Evolutionary conservation across 1,140 invertebrate genomes (phyloP).

Genomic region (Acyrthosiphon pisum): DNA sequence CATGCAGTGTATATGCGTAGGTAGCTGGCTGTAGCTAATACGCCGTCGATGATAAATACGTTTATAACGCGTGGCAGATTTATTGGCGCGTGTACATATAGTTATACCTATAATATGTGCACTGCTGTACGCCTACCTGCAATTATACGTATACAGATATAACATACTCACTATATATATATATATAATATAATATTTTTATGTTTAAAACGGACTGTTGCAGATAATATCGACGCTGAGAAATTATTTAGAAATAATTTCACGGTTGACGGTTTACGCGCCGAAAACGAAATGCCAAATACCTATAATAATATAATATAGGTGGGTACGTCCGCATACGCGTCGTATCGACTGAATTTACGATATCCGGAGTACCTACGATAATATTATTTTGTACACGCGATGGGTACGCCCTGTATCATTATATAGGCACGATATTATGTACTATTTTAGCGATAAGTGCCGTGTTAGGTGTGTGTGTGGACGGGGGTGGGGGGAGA

Average conservation of each 20-base stretch:
- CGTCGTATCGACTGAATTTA: not conserved
- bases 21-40: not conserved
- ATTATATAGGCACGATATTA: no score
- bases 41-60: not conserved
- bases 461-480: not conserved
- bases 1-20: no score
- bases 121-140: not conserved
- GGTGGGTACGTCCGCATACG: no score
- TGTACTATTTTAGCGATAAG: no score
- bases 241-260: conserved; percentile 7
- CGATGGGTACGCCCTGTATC: no score
- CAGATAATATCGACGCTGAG: not conserved
- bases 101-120: not conserved
- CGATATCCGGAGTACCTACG: not conserved
- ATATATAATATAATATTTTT: no score
- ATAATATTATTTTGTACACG: no score
- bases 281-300: not conserved
- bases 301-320: no score
- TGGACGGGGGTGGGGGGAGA: no score
- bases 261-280: not conserved
- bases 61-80: not conserved
- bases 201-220: not conserved
- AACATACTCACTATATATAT: not conserved
- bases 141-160: not conserved
- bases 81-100: not conserved